These are phyloP conservation scores for Pseudochaenichthys georgianus DNA, from an alignment of 2,797 vertebrate species.

Conservation along the genomic window DNA sequence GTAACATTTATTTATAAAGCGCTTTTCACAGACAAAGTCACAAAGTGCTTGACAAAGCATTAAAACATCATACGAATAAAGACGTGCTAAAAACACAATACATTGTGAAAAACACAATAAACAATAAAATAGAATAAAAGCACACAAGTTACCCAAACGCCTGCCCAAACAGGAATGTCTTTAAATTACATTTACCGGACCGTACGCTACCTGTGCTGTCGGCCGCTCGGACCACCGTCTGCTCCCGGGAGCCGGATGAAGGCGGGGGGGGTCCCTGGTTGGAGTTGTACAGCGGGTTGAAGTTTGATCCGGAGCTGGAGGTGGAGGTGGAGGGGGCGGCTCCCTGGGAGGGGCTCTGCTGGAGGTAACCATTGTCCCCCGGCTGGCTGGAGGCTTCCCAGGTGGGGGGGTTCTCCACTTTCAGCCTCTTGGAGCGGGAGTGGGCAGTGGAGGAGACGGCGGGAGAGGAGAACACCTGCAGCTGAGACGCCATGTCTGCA, in stretches of 20 bases:
- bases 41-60: no score
- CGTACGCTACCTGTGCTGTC: slow-evolving; percentile 89
- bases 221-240: slow-evolving; percentile 91
- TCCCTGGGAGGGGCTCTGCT: slow-evolving; percentile 85
- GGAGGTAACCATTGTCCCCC: slow-evolving; percentile 90
- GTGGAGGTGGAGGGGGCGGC: slow-evolving; percentile 89
- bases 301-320: slow-evolving; percentile 83
- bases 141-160: no score
- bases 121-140: no score
- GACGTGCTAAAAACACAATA: no score
- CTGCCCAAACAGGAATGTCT: no score
- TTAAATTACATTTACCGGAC: no score
- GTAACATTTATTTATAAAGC: no score
- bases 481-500: slow-evolving; percentile 96
- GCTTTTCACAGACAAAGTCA: no score
- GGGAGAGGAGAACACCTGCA: slow-evolving; percentile 97
- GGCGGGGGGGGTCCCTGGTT: slow-evolving; percentile 79
- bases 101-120: no score
- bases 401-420: slow-evolving; percentile 93
- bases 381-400: slow-evolving; percentile 94
- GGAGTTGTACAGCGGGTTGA: slow-evolving; percentile 88
- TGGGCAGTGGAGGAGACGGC: slow-evolving; percentile 98
- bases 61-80: no score
- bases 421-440: slow-evolving; percentile 96
- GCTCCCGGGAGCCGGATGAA: slow-evolving; percentile 83